Evolutionary conservation across 2,113 vertebrate species (phyloP).

Genomic region (Pteruthius melanotis): DNA sequence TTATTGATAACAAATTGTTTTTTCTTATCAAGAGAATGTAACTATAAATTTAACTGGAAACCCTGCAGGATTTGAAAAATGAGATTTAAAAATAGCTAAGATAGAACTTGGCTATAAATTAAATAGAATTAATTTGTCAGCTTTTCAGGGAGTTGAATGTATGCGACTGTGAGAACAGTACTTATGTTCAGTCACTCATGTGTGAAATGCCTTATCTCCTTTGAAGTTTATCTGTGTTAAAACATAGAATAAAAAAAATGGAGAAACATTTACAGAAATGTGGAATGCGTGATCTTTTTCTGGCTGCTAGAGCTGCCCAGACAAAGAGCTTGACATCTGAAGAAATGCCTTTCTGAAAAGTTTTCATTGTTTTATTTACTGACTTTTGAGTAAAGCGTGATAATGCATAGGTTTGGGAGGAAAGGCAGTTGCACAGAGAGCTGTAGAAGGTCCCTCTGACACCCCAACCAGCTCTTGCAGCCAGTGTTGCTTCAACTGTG

Average conservation of each 20-base stretch:
- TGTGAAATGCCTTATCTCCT: not conserved
- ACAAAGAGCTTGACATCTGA: not conserved
- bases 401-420: fast-evolving
- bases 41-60: not conserved
- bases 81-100: not conserved
- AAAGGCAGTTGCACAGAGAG: not conserved
- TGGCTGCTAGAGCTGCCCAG: not conserved
- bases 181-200: not conserved
- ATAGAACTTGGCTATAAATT: not conserved
- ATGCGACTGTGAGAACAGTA: not conserved
- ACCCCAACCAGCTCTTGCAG: not conserved
- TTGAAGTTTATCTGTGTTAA: not conserved
- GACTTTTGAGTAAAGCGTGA: not conserved
- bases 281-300: not conserved
- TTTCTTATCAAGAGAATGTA: not conserved
- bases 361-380: not conserved
- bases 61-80: not conserved
- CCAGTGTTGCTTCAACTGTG: fast-evolving
- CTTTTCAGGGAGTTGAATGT: not conserved
- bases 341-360: not conserved
- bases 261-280: not conserved
- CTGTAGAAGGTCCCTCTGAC: not conserved
- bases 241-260: not conserved
- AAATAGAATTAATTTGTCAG: not conserved
- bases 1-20: not conserved